phyloP scores from a whole-genome alignment of 2,113 vertebrate species.

The Gnathonemus longibarbis region DNA sequence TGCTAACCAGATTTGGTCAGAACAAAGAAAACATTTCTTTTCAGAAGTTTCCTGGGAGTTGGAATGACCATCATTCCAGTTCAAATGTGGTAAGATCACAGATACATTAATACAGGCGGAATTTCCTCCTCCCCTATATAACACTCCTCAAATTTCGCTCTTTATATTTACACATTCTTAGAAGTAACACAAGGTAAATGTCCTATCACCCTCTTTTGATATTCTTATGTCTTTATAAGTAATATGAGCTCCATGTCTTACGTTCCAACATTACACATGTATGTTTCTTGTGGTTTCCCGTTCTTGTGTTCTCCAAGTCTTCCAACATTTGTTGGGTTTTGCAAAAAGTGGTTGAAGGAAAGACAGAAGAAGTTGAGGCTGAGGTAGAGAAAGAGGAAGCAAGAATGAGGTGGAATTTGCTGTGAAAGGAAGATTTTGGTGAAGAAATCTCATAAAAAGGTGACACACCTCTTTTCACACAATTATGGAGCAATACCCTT shows the following conservation, averaged over 20 bases:
- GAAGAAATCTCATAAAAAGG: not conserved
- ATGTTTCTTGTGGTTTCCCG: not conserved
- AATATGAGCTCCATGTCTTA: not conserved
- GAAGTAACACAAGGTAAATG: not conserved
- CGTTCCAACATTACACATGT: not conserved
- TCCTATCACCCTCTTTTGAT: not conserved
- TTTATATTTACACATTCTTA: not conserved
- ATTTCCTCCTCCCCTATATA: not conserved
- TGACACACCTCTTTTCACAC: not conserved
- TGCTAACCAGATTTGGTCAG: not conserved
- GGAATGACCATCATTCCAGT: not conserved
- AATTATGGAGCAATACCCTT: not conserved
- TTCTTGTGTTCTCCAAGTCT: not conserved
- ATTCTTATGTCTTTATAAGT: not conserved
- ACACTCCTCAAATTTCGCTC: not conserved
- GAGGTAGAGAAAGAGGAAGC: not conserved
- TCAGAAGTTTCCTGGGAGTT: not conserved
- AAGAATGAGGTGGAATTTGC: not conserved
- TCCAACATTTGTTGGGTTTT: too few relatives aligned
- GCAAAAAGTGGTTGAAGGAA: not conserved
- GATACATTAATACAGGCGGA: not conserved
- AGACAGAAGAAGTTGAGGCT: not conserved
- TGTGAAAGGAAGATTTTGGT: not conserved
- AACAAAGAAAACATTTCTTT: constrained; percentile 3
- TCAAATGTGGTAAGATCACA: not conserved